phyloP scores from a whole-genome alignment of 2,888 invertebrate species.

The Proisotoma minuta region DNA sequence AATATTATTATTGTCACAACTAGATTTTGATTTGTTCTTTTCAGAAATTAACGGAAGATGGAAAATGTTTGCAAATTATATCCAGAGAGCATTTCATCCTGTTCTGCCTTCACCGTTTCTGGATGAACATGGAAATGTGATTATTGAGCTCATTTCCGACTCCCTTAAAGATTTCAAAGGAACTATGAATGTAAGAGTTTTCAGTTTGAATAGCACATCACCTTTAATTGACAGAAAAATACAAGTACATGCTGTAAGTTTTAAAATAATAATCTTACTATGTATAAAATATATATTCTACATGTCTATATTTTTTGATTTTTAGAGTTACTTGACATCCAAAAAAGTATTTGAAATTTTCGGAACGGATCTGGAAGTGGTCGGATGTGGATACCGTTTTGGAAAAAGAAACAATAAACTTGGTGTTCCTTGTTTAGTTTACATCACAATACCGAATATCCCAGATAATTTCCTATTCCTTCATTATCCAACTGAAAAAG shows the following conservation, averaged over 20 bases:
- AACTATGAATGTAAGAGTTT: slow-evolving; percentile 21
- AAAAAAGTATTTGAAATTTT: slow-evolving; percentile 24
- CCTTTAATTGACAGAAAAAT: slow-evolving; percentile 20
- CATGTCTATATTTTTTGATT: slow-evolving; percentile 2
- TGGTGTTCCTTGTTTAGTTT: slow-evolving; percentile 25
- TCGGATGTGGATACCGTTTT: slow-evolving; percentile 18
- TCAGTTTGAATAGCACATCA: slow-evolving; percentile 25
- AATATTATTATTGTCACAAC: background rate
- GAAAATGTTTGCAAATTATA: slow-evolving; percentile 88
- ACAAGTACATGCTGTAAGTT: slow-evolving; percentile 26
- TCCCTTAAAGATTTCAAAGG: slow-evolving; percentile 17
- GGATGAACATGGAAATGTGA: slow-evolving; percentile 33
- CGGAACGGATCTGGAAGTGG: background rate
- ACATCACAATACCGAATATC: slow-evolving; percentile 31
- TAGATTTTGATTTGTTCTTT: slow-evolving; percentile 31
- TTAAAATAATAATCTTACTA: background rate
- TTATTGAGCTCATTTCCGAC: slow-evolving; percentile 45
- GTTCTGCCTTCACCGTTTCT: slow-evolving; percentile 58
- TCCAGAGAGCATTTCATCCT: slow-evolving; percentile 76
- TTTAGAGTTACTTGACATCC: slow-evolving; percentile 27
- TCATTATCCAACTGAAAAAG: slow-evolving; percentile 37
- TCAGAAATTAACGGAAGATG: slow-evolving; percentile 70
- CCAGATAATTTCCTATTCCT: slow-evolving; percentile 68
- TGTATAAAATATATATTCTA: too few species aligned
- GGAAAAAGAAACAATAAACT: background rate